A percentile compares a stretch with the other conserved stretches of the same genome.
phyloP scores from a whole-genome alignment of 2,113 vertebrate genomes.

The Mellivora capensis region DNA sequence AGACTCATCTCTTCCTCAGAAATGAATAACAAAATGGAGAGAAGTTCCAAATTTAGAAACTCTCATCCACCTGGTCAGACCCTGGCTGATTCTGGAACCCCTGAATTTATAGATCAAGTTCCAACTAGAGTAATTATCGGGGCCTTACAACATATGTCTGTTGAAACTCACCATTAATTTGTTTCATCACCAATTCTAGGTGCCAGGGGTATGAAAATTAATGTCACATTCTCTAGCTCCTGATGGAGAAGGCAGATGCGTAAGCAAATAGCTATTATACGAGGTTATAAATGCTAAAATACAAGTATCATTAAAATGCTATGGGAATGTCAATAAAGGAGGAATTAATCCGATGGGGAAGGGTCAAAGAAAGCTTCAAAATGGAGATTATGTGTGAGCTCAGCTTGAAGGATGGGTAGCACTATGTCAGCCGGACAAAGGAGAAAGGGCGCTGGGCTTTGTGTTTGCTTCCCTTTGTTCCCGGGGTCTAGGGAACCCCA shows the following conservation, averaged over 20 bases:
- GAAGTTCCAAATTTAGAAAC: neutral
- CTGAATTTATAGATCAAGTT: neutral
- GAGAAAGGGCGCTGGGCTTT: neutral
- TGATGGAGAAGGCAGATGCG: slow-evolving; percentile 47
- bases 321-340: slow-evolving; percentile 48
- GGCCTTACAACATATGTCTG: neutral
- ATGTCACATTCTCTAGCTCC: slow-evolving; percentile 36
- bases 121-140: slow-evolving; percentile 9
- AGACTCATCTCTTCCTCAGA: neutral
- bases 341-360: slow-evolving; percentile 54
- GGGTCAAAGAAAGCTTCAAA: slow-evolving; percentile 50
- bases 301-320: slow-evolving; percentile 56
- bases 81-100: neutral
- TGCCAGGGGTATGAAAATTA: slow-evolving; percentile 46
- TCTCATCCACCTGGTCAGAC: neutral
- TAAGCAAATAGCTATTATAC: slow-evolving; percentile 57
- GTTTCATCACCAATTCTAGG: slow-evolving; percentile 46
- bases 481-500: neutral
- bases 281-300: slow-evolving; percentile 54
- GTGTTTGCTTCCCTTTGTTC: neutral
- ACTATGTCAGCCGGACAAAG: neutral
- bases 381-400: neutral
- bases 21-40: neutral
- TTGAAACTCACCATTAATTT: slow-evolving; percentile 35
- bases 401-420: slow-evolving; percentile 5